Base-by-base conservation (phyloP, 2,113 vertebrate species). In the Pelmatolapia mariae region DNA sequence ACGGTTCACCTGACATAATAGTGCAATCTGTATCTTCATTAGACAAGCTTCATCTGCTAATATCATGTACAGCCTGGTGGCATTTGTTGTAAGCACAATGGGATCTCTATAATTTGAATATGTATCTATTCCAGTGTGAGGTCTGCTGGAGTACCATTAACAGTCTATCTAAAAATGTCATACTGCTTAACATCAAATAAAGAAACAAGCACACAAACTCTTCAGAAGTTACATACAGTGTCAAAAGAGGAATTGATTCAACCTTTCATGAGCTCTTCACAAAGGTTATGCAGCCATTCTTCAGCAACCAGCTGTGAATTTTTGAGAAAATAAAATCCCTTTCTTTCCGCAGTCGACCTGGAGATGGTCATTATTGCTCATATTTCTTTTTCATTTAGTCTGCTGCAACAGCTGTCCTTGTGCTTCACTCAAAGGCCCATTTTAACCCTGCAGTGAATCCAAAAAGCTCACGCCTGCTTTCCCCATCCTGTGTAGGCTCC, bases 381-480 rank as follows among this genome's bases (percentile, higher is more conserved):
- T 38, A 85, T 87, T 91, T 91, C 85, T 90, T 83, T 78, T 78
- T 88, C 71, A 89, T 92, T 92, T 93, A 94, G 56, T 50, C 87
- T 71, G 83, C 59, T 84, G 83, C 86, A 50, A 87, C 80, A 68
- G 88, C 38, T 15, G 22, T 36, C 33, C 78, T 57, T 29, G 31
- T 50, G 29, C 45, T 54, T 89, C 71, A 54, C 59, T 87, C 86
- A 92, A 85, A 88, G 84, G 86, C 81, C 26, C 24, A 43, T 87
- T 89, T 91, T 47, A 82, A 40, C 66, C 83, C 56, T 84, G 83
- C 81, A 50, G 86, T 82, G 86, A 85, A 82, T 88, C 82, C 84
- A 52, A 50, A 79, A 68, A 15, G 45, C 47, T 82, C 68, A 66
- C 31, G 73, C 19, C 19, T 38, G n/a, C 43, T 83, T 85, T 82